Evolutionary conservation across 2,888 invertebrate species (phyloP).

Genomic region (Dasypolia templi): DNA sequence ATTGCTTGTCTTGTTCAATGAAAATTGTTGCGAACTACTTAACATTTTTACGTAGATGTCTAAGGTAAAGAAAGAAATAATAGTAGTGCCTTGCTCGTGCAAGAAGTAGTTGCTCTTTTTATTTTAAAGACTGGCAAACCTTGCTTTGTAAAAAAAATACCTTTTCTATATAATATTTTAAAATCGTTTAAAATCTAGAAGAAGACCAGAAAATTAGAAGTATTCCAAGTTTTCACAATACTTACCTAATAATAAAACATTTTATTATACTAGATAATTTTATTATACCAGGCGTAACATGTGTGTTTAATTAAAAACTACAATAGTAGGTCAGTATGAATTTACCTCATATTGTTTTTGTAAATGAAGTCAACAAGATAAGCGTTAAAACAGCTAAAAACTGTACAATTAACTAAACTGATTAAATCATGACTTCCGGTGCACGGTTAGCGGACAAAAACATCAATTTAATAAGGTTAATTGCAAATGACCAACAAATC

Average conservation of each 20-base stretch:
- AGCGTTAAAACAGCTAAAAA: conserved; percentile 34
- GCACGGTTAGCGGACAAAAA: conserved; percentile 15
- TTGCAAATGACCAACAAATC: conserved; percentile 7
- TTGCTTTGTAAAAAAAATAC: not conserved
- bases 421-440: conserved; percentile 63
- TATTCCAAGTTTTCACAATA: too few relatives aligned
- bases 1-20: not conserved
- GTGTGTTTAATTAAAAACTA: conserved; percentile 7
- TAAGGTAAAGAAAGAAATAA: not conserved
- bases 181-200: not conserved
- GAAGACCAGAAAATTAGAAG: not conserved
- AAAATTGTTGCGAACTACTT: not conserved
- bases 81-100: not conserved
- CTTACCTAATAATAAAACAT: not conserved
- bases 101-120: not conserved
- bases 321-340: conserved; percentile 15
- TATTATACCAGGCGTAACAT: not conserved
- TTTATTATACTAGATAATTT: not conserved
- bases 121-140: not conserved
- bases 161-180: not conserved
- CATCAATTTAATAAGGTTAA: conserved; percentile 30
- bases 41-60: not conserved
- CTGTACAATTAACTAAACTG: conserved; percentile 30
- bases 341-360: conserved; percentile 30
- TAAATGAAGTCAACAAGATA: conserved; percentile 42